Percentiles rank a stretch among this genome's conserved stretches.
Conservation (phyloP, 2,888 invertebrate genomes). For the Cephus sareptanus region DNA sequence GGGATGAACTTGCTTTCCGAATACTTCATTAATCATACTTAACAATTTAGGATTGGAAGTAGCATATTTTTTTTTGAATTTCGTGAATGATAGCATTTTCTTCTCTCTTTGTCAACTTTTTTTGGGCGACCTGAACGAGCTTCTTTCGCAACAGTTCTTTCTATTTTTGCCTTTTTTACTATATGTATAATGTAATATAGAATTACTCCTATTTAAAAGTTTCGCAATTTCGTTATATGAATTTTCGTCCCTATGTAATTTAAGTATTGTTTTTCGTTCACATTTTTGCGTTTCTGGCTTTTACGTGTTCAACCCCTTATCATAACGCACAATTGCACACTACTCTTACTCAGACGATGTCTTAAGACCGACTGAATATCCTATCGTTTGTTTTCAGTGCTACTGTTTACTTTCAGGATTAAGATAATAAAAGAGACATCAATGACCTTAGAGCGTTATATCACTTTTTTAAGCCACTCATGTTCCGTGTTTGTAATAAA, state of each 20-base stretch:
- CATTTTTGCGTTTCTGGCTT: background rate
- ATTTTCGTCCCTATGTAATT: background rate
- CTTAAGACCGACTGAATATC: too few relatives aligned
- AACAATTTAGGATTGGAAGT: background rate
- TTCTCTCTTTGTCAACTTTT: background rate
- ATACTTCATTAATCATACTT: background rate
- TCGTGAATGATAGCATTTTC: constrained; percentile 3
- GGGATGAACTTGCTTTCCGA: background rate
- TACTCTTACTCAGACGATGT: too few relatives aligned
- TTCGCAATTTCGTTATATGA: background rate
- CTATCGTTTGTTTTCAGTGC: background rate
- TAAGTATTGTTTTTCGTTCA: constrained; percentile 2
- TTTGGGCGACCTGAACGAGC: constrained; percentile 4
- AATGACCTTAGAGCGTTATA: background rate
- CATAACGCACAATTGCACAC: too few relatives aligned
- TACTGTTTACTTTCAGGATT: background rate
- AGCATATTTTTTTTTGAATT: constrained; percentile 2
- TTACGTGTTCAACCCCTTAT: background rate
- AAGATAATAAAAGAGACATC: background rate
- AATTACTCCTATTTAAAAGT: background rate
- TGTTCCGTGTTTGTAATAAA: background rate
- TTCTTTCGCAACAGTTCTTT: background rate
- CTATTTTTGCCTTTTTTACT: background rate
- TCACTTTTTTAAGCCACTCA: background rate
- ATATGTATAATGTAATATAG: background rate